Evolutionary conservation across 2,888 invertebrate genomes (phyloP), one percentile per base, ranked within the genome.

Genomic region (Monochamus alternatus): DNA sequence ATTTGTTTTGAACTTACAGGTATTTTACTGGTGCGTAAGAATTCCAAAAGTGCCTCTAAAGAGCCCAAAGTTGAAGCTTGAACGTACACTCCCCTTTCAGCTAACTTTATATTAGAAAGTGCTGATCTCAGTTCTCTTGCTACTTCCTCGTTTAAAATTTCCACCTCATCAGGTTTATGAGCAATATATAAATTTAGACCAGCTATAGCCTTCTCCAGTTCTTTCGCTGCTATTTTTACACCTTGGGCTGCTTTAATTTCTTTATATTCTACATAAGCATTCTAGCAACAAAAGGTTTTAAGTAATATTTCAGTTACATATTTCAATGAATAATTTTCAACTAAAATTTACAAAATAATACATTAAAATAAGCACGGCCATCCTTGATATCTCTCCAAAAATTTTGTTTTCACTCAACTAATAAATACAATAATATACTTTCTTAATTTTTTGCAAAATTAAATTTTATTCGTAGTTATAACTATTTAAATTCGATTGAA

Each of bases 31-130:
- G 94, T 93, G 83, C 93, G 93, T 71, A 99, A 92, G 90, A 98
- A 99, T 88, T 98, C 98, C 5, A 98, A 91, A 73, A 99, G 90
- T 0, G 99, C 99, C 89, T 99, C 99, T 9, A 99, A 91, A 0
- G 99, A 99, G 7, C 99, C 99, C 5, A 99, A 92, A n/a, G 99
- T 99, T 1, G 98, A 99, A 0, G 99, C 99, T 87, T 99, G 99
- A n/a, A 99, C 99, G 89, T 97, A 98, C 60, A 99, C 99, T 62
- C 99, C 99, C 78, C 96, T 92, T 81, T 96, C 96, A 52, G 95
- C 93, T 81, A 98, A 90, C 88, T 97, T 98, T 86, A 99, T 98
- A 44, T 96, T 95, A 70, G 96, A 96, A 67, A 99, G 91, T 2
- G 98, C 98, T 32, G 95, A 94, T 86, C 95, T 94, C 84, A 99